Conservation (phyloP, 2,888 invertebrate species). For the Crocallis elinguaria region DNA sequence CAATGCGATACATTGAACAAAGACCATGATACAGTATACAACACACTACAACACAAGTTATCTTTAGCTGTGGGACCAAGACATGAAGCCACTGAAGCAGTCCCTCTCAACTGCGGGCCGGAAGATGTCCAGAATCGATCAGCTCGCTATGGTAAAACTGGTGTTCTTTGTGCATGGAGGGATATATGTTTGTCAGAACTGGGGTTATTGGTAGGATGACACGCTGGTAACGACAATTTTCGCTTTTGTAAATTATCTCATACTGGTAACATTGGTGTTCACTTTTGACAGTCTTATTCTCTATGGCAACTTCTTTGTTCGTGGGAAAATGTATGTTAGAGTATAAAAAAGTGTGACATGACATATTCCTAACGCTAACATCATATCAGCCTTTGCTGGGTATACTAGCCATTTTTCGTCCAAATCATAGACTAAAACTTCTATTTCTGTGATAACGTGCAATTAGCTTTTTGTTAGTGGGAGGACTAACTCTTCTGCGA, state of each 20-base stretch:
- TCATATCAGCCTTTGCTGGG: too few relatives aligned
- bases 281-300: not conserved
- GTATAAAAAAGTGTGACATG: too few relatives aligned
- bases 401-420: too few relatives aligned
- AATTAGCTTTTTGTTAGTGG: too few relatives aligned
- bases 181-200: not conserved
- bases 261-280: not conserved
- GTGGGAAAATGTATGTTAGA: not conserved
- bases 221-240: not conserved
- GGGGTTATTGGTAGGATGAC: not conserved
- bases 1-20: slow-evolving; percentile 22
- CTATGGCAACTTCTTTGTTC: not conserved
- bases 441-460: too few relatives aligned
- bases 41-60: slow-evolving; percentile 60
- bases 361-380: too few relatives aligned
- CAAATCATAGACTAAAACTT: too few relatives aligned
- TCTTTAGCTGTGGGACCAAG: slow-evolving; percentile 93
- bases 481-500: too few relatives aligned
- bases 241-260: not conserved
- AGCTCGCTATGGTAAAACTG: slow-evolving; percentile 90
- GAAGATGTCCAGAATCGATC: slow-evolving; percentile 92
- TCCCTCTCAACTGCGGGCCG: slow-evolving; percentile 90
- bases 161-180: slow-evolving; percentile 34
- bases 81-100: slow-evolving; percentile 93
- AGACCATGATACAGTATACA: slow-evolving; percentile 47